phyloP scores from a whole-genome alignment of 2,888 invertebrate species.

The Platycheirus rosarum region DNA sequence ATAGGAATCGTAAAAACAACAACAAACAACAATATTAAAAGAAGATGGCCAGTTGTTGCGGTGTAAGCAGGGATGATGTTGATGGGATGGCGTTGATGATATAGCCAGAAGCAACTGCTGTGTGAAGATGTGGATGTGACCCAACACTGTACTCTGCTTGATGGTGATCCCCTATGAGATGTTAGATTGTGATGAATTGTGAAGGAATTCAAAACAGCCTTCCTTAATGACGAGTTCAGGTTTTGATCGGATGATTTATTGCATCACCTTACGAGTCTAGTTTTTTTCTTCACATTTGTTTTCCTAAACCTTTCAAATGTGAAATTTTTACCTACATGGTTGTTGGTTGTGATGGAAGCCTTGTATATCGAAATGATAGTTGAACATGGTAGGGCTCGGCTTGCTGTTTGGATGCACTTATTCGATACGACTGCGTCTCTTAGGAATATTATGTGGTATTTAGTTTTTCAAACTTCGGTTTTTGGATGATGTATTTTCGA shows the following conservation, averaged over 20 bases:
- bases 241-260: conserved; percentile 67
- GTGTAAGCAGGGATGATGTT: not conserved
- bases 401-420: too few species aligned
- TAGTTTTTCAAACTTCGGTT: too few species aligned
- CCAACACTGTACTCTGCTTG: conserved; percentile 20
- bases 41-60: conserved; percentile 3
- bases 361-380: too few species aligned
- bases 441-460: too few species aligned
- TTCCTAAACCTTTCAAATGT: too few species aligned
- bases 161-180: conserved; percentile 34
- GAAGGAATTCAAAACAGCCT: conserved; percentile 42
- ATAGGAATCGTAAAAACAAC: conserved; percentile 5
- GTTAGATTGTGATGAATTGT: conserved; percentile 31
- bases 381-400: too few species aligned
- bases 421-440: too few species aligned
- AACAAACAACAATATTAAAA: conserved; percentile 3
- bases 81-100: conserved; percentile 11
- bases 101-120: not conserved
- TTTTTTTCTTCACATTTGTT: too few species aligned
- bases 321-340: too few species aligned
- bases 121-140: conserved; percentile 36
- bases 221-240: conserved; percentile 18
- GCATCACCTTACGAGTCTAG: conserved; percentile 32
- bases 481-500: too few species aligned
- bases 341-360: too few species aligned